Percentiles rank a stretch among this genome's conserved stretches.
phyloP scores from a whole-genome alignment of 2,888 invertebrate species.

The Ochropleura leucogaster region DNA sequence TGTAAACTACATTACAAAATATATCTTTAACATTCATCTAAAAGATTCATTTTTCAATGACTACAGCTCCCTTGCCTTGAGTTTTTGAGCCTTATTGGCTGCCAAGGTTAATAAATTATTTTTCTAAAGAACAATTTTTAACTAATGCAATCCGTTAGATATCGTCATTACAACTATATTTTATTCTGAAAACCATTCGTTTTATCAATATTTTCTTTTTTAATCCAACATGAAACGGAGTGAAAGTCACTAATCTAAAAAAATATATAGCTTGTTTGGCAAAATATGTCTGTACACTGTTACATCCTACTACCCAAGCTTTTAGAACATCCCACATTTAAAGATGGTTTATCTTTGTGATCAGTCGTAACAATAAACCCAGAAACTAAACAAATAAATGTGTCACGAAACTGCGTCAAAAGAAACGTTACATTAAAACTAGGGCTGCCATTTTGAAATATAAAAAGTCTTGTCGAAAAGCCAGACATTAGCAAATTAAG shows the following conservation, averaged over 20 bases:
- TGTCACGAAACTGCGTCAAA: slow-evolving; percentile 36
- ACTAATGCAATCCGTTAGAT: background rate
- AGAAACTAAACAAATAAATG: slow-evolving; percentile 48
- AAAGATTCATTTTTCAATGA: background rate
- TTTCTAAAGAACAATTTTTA: background rate
- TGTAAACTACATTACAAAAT: background rate
- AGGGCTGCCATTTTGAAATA: background rate
- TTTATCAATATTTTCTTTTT: background rate
- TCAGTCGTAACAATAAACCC: slow-evolving; percentile 45
- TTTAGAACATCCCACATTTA: background rate
- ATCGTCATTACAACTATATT: background rate
- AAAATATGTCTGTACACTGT: background rate
- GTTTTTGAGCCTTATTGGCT: background rate
- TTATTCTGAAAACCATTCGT: background rate
- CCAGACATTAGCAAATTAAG: background rate
- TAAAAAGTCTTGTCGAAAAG: background rate
- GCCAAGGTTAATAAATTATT: background rate
- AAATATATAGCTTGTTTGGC: too few species aligned
- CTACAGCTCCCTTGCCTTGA: background rate
- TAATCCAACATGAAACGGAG: background rate
- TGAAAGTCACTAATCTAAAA: too few species aligned
- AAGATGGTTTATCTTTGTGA: slow-evolving; percentile 15
- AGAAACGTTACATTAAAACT: slow-evolving; percentile 25
- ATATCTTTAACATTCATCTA: background rate
- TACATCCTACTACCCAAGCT: background rate